Conservation (phyloP, 2,888 invertebrate species). For the Aphidius colemani region DNA sequence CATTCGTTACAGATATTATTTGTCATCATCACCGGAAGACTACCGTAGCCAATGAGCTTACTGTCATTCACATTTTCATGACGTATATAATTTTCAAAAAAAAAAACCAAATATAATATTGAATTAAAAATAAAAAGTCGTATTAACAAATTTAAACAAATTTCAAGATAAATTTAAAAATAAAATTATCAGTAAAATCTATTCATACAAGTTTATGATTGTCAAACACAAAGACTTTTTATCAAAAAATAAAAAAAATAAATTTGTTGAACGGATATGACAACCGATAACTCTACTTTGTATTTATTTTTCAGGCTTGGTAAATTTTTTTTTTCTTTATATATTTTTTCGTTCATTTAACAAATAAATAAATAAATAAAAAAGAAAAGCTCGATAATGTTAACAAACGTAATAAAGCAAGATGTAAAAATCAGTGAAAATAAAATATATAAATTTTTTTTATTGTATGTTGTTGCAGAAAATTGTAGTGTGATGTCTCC, state of each 20-base stretch:
- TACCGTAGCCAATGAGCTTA: slow-evolving; percentile 46
- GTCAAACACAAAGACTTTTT: slow-evolving; percentile 36
- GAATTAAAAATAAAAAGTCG: no score
- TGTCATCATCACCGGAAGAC: slow-evolving; percentile 45
- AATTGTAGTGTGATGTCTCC: slow-evolving; percentile 55
- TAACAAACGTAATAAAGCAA: slow-evolving; percentile 41
- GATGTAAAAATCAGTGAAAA: slow-evolving; percentile 50
- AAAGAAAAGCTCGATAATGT: not conserved
- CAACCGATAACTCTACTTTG: no score
- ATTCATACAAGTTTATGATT: slow-evolving; percentile 40
- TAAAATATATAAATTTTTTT: slow-evolving; percentile 44
- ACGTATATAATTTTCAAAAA: not conserved
- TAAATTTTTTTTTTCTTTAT: slow-evolving; percentile 6
- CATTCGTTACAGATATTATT: slow-evolving; percentile 56
- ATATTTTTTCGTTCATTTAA: not conserved
- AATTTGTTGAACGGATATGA: slow-evolving; percentile 9
- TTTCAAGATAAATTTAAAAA: not conserved
- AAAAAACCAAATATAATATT: no score
- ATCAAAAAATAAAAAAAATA: not conserved
- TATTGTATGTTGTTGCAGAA: slow-evolving; percentile 58
- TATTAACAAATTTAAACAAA: no score
- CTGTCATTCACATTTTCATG: slow-evolving; percentile 17
- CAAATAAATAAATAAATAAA: not conserved
- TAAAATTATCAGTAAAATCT: slow-evolving; percentile 5
- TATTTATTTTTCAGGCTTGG: no score